Evolutionary conservation across 2,888 invertebrate genomes (phyloP).

Genomic region (Lasius fuliginosus): DNA sequence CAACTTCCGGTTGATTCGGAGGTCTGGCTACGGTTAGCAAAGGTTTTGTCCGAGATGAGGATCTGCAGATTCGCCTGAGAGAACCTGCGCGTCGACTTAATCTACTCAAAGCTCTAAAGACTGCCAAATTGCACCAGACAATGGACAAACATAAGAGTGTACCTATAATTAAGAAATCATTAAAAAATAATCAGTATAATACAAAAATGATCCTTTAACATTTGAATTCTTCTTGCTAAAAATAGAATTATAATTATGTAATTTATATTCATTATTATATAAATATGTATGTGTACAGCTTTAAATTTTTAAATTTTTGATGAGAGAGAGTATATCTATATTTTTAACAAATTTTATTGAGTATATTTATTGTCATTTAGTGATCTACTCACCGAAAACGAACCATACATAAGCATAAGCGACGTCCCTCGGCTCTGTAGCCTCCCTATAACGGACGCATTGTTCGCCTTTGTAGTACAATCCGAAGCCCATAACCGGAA

Average conservation of each 20-base stretch:
- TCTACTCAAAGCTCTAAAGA: conserved; percentile 91
- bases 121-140: conserved; percentile 94
- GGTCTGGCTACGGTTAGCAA: conserved; percentile 76
- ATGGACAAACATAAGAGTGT: conserved; percentile 91
- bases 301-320: neutral
- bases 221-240: neutral
- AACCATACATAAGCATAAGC: conserved; percentile 93
- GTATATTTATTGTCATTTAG: neutral
- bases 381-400: conserved; percentile 89
- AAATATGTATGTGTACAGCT: neutral
- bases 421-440: conserved; percentile 89
- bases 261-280: neutral
- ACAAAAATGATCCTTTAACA: neutral
- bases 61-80: conserved; percentile 81
- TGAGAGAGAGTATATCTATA: neutral
- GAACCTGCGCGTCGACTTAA: conserved; percentile 85
- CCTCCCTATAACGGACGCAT: conserved; percentile 92
- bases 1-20: conserved; percentile 76
- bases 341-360: neutral
- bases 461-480: conserved; percentile 83
- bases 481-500: conserved; percentile 90
- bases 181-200: neutral
- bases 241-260: neutral
- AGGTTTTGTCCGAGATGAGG: conserved; percentile 82
- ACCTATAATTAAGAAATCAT: conserved; percentile 87